Conservation (phyloP, 2,113 vertebrate species). For the Podiceps cristatus region DNA sequence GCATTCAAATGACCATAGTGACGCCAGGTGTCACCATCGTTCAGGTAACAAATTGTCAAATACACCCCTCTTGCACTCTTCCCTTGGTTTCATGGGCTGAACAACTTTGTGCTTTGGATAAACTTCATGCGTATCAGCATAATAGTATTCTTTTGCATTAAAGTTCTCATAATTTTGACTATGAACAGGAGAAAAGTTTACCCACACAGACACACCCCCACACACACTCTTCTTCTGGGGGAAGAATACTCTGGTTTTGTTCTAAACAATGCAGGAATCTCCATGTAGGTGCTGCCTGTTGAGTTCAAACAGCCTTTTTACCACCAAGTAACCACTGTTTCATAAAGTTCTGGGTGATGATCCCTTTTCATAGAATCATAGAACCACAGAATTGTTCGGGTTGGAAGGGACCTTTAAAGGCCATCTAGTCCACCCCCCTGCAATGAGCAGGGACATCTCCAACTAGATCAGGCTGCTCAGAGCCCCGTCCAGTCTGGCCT, state of each 20-base stretch:
- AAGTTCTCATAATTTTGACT: neutral
- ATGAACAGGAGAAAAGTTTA: neutral
- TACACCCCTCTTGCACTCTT: fast-evolving
- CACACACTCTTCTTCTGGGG: too few relatives aligned
- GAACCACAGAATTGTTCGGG: too few relatives aligned
- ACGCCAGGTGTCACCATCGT: neutral
- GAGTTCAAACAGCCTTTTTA: neutral
- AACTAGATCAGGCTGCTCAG: too few relatives aligned
- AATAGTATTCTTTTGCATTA: fast-evolving
- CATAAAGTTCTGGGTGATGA: neutral
- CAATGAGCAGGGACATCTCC: too few relatives aligned
- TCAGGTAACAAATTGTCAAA: too few relatives aligned
- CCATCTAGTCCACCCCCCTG: too few relatives aligned
- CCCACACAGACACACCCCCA: too few relatives aligned
- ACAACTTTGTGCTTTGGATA: neutral
- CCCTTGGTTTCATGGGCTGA: neutral
- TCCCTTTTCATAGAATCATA: neutral
- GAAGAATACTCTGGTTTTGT: neutral
- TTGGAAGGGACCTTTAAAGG: too few relatives aligned
- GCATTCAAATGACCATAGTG: fast-evolving
- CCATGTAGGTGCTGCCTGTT: neutral
- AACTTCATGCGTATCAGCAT: fast-evolving
- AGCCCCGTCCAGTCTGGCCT: too few relatives aligned
- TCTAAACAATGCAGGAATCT: neutral
- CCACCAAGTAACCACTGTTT: fast-evolving